phyloP scores from a whole-genome alignment of 2,113 vertebrate species.

The Atherinomorus stipes region DNA sequence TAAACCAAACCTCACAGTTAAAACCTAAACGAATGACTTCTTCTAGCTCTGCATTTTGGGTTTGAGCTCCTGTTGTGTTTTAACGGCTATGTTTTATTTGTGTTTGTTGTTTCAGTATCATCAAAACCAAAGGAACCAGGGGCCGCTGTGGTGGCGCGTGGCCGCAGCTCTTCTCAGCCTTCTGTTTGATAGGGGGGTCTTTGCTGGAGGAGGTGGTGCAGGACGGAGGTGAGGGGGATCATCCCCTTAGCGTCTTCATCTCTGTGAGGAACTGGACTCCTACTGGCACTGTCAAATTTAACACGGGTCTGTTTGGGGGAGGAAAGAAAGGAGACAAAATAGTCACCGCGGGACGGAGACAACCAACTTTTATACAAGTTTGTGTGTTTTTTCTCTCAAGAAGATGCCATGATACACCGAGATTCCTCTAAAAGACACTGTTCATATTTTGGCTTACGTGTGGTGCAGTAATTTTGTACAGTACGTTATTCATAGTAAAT shows the following conservation, averaged over 20 bases:
- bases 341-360: constrained; percentile 84
- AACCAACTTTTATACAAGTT: constrained; percentile 73
- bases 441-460: constrained; percentile 77
- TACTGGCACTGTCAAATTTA: constrained; percentile 80
- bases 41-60: constrained; percentile 10
- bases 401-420: constrained; percentile 84
- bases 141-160: constrained; percentile 81
- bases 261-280: constrained; percentile 72
- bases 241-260: constrained; percentile 29
- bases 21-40: constrained; percentile 11
- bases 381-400: constrained; percentile 59
- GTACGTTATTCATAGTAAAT: constrained; percentile 74
- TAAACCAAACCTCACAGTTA: not conserved
- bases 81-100: constrained; percentile 10
- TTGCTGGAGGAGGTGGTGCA: constrained; percentile 63
- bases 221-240: constrained; percentile 77
- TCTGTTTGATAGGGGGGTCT: constrained; percentile 75
- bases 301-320: constrained; percentile 79
- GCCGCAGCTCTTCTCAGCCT: constrained; percentile 77
- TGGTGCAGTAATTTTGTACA: constrained; percentile 84
- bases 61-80: constrained; percentile 9
- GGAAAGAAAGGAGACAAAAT: constrained; percentile 32
- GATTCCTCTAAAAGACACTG: constrained; percentile 78
- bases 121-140: constrained; percentile 85
- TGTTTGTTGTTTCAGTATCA: constrained; percentile 76